Evolutionary conservation across 2,888 invertebrate species (phyloP), one percentile per base, ranked within the genome.

Genomic region (Trichogramma evanescens): DNA sequence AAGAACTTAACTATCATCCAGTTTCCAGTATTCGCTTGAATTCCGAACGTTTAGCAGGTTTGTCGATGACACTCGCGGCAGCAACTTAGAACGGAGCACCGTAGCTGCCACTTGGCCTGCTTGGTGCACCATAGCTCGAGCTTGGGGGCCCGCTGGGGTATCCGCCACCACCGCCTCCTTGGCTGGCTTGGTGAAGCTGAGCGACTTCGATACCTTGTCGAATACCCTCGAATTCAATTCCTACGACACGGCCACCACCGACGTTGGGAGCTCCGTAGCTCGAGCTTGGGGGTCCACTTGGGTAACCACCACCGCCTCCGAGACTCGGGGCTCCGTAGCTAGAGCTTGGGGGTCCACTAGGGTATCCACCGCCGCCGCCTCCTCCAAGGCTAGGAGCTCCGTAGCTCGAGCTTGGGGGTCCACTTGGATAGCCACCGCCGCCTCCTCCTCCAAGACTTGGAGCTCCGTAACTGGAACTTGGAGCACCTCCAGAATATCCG

Each of bases 141-240:
- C 71, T 74, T 63, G 63, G 77, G 67, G 72, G 78, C 45, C 71
- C 72, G 10, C 73, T 72, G 7, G 49, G 49, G 7, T 65, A 64
- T 26, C 69, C 68, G 56, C 78, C 72, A 10, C 81, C 80, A 50
- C 80, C 78, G 68, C 81, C 70, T 63, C 83, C 83, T 69, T 83
- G 80, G 77, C 81, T 81, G 66, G 82, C 78, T 80, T 91, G 90
- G 69, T 88, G 84, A 83, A 87, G 91, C 73, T 92, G 91, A 50
- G 92, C 92, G 66, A 92, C 91, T 78, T 92, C 91, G 80, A 92
- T 89, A 69, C 91, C 91, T 72, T 91, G 91, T 72, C 89, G 89
- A 72, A 91, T 89, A 66, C 89, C 91, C 71, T 91, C 92, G 66
- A 92, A 86, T 79, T 90, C 88, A 79, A 92, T 87, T 67, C 91